Percentiles rank a stretch among this genome's conserved stretches.
Conservation (phyloP, 2,113 vertebrate genomes). For the Ictalurus furcatus region DNA sequence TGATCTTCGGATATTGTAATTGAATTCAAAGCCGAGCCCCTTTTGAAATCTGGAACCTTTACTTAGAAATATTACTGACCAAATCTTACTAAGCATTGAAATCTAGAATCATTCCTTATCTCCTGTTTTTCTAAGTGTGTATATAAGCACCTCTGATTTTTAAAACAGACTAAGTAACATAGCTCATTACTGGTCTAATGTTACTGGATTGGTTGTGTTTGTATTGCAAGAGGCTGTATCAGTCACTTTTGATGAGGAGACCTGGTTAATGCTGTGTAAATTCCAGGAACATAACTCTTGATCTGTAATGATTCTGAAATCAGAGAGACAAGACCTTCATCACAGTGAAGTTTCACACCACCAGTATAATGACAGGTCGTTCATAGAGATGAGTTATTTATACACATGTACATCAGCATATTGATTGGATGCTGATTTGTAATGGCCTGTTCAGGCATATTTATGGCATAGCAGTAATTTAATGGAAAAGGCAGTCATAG, state of each 20-base stretch:
- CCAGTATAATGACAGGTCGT: slow-evolving; percentile 55
- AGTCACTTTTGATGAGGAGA: background rate
- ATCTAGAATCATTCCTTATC: no score
- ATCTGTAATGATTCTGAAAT: slow-evolving; percentile 39
- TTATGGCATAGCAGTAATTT: background rate
- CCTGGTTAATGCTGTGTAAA: background rate
- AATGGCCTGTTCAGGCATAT: background rate
- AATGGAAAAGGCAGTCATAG: background rate
- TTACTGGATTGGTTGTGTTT: background rate
- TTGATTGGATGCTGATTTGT: background rate
- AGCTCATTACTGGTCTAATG: background rate
- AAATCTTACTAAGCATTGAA: no score
- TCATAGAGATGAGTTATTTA: slow-evolving; percentile 74
- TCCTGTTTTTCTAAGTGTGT: background rate
- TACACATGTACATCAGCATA: background rate
- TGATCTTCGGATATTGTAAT: background rate
- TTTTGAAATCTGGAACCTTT: background rate
- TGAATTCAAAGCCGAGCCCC: background rate
- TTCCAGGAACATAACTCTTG: background rate
- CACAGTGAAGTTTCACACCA: slow-evolving; percentile 60
- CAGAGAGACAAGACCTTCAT: slow-evolving; percentile 82
- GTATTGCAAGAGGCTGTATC: background rate
- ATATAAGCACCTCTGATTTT: background rate
- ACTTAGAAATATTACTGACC: background rate
- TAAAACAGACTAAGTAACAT: no score